Conservation (phyloP, 2,888 invertebrate genomes). For the Dasypogon diadema region DNA sequence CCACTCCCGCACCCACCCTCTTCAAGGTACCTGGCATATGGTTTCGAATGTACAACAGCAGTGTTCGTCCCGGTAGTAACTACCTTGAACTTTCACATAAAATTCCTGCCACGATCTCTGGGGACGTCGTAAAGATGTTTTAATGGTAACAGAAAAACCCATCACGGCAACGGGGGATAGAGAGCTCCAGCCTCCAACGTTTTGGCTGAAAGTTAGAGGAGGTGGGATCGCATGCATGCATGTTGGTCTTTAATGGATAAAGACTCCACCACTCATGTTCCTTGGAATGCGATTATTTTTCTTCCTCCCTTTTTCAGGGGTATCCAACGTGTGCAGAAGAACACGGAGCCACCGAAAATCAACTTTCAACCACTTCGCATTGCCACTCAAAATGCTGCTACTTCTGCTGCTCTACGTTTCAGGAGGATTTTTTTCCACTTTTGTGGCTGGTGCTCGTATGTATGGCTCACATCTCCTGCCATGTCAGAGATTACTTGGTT, state of each 20-base stretch:
- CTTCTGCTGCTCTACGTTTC: too few species aligned
- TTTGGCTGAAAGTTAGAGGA: background rate
- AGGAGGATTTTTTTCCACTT: conserved; percentile 13
- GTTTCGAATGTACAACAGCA: background rate
- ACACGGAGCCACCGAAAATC: background rate
- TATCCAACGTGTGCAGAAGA: background rate
- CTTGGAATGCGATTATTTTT: background rate
- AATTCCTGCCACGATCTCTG: conserved; percentile 52
- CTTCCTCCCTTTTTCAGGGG: background rate
- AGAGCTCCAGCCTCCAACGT: conserved; percentile 28
- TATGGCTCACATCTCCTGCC: background rate
- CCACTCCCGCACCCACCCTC: background rate
- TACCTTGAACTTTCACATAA: conserved; percentile 53
- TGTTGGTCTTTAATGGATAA: conserved; percentile 19
- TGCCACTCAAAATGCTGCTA: background rate
- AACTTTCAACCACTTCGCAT: background rate
- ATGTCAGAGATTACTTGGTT: conserved; percentile 27
- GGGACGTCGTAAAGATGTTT: conserved; percentile 54
- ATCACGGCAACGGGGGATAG: conserved; percentile 13
- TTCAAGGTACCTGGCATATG: conserved; percentile 2
- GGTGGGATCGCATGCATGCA: conserved; percentile 19
- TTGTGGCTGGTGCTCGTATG: conserved; percentile 16
- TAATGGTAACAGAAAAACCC: conserved; percentile 53
- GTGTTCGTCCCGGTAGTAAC: background rate
- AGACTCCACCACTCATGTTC: background rate